Conservation (phyloP, 2,113 vertebrate genomes). For the Ceyx margarethae region DNA sequence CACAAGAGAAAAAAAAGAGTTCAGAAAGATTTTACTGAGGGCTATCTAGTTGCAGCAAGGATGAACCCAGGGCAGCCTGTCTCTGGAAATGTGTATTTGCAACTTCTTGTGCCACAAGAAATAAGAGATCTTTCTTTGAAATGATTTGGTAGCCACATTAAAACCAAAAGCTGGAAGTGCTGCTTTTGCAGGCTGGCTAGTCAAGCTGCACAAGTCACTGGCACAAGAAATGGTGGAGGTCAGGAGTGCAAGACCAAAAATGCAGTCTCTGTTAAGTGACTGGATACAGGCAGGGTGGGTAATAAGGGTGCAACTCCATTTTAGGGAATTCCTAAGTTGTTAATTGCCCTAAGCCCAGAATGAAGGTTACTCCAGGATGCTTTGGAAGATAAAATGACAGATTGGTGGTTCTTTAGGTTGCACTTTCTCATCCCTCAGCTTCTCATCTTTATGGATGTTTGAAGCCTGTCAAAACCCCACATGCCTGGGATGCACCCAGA, state of each 20-base stretch:
- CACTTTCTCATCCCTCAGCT: background rate
- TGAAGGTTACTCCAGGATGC: background rate
- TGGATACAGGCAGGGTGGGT: background rate
- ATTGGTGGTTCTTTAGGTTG: background rate
- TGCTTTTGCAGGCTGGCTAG: background rate
- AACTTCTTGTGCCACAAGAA: background rate
- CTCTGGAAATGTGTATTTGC: background rate
- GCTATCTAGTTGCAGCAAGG: background rate
- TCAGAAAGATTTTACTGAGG: background rate
- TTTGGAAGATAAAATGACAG: background rate
- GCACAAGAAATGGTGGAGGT: background rate
- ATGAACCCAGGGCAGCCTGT: background rate
- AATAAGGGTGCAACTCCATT: background rate
- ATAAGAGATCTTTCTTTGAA: background rate
- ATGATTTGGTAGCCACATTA: background rate
- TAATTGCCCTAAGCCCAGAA: background rate
- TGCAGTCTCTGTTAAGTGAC: background rate
- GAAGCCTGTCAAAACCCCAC: background rate
- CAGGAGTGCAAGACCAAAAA: background rate
- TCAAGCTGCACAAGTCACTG: background rate
- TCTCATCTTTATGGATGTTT: background rate
- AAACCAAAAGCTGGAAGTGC: background rate
- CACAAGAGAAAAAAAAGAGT: background rate
- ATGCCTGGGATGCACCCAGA: fast-evolving
- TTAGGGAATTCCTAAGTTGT: background rate